Evolutionary conservation across 2,797 vertebrate species (phyloP), one percentile per base, ranked within the genome.

Genomic region (Alauda arvensis): DNA sequence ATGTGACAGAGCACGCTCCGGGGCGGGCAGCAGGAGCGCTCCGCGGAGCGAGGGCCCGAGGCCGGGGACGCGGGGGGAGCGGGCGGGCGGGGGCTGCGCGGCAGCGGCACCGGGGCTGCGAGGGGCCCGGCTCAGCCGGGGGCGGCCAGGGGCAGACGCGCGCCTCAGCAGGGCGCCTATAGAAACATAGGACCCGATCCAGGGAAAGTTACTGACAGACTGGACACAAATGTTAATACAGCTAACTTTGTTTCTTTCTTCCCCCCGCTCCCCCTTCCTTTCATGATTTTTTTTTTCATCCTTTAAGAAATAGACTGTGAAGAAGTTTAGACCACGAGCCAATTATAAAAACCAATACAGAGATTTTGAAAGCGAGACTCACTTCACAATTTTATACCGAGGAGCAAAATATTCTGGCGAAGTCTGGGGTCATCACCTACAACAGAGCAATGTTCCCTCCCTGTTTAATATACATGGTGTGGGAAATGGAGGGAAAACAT

Each of bases 401-500:
- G n/a, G 60, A 93, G 59, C 72, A 88, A 92, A 88, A 93, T 60
- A 84, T 85, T 77, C 88, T 57, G 49, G 62, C 10, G 29, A 89
- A 91, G 70, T 93, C 77, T 89, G 65, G 90, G 95, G 96, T 97
- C 96, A 95, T 55, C 83, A 75, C 70, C 74, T 33, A 83, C 92
- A 87, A 91, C n/a, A 63, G 60, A 92, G 87, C 63, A 37, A 83
- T 66, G 87, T 94, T 95, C 87, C 62, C 92, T 88, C 53, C 70
- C 96, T 97, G 95, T 93, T 97, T 97, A 97, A 97, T 97, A 97
- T 97, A 96, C 97, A 97, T 97, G 92, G 97, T 26, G 90, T 97
- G 97, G 97, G 97, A 97, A 92, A 96, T 94, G 37, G 59, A 77
- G 65, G 78, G 85, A 94, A 93, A 93, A 90, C 76, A 63, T 26